Evolutionary conservation across 2,797 vertebrate genomes (phyloP), one percentile per base, ranked within the genome.

Genomic region (Rhadinocentrus ornatus): DNA sequence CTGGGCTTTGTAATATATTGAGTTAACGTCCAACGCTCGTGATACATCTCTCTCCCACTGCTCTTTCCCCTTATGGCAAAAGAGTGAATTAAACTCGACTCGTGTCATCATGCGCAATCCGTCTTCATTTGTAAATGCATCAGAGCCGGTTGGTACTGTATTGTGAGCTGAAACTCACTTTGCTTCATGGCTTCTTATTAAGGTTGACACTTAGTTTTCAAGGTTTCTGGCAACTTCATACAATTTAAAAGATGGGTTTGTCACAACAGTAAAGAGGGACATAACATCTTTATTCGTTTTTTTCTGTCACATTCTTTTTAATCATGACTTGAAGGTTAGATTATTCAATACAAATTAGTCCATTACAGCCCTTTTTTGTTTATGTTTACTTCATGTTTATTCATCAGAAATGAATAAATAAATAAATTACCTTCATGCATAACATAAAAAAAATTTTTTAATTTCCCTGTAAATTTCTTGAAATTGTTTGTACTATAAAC

Each of bases 101-200:
- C 20, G 78, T 88, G 90, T 89, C 89, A 87, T 91, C 89, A 75
- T 70, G 69, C 22, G 29, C 85, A 76, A 93, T 93, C 91, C 61
- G 66, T 94, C 93, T 92, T 92, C 87, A 93, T 94, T 91, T 91
- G 81, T 22, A 41, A 73, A 56, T 59, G 74, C 83, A 84, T 89
- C 93, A 88, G 76, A 59, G 75, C 69, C 59, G 3, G 73, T 86
- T 65, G 86, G 75, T 62, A 34, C 78, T 55, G 74, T 74, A 77
- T 54, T 71, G 75, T 78, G 82, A 81, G 81, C 75, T 79, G 83
- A 84, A 90, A 90, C 75, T 20, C 84, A 50, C 78, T 82, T 78
- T 85, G 66, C 78, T 78, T 78, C 66, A 66, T 53, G 26, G 77
- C 78, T 81, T 63, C 76, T 86, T 89, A 86, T 75, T 84, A 63